Base-by-base conservation (phyloP, 2,113 vertebrate genomes). In the Ibidorhyncha struthersii region DNA sequence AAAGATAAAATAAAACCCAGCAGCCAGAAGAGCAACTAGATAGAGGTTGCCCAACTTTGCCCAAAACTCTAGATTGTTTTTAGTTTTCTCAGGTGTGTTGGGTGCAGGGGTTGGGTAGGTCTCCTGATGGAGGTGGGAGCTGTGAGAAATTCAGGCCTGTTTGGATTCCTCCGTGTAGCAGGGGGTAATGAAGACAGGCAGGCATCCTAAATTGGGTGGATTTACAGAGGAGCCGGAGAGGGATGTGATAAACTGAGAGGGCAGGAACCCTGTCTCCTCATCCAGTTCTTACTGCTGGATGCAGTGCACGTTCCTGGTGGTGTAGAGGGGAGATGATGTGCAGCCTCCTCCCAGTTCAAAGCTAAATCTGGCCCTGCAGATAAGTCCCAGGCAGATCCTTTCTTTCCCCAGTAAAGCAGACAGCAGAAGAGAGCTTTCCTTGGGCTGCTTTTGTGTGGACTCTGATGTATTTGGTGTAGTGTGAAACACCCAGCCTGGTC, bases 231-330 rank as follows among this genome's bases (percentile, higher is more conserved):
- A 65, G 26, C 38, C 83, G 63, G 62, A 80, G 32, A 73, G 63
- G 27, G 21, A 5, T 23, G 9, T n/a, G 56, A n/a, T 12, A 41
- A 72, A 8, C 25, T 63, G 66, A 19, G 30, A 69, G n/a, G 20
- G 65, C 1, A 0, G 25, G 19, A 55, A 10, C 40, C 8, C 30
- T 2, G 2, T 43, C 18, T 80, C 30, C 34, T 74, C 15, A 27
- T 27, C 47, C 17, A 5, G 4, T 74, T 63, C 16, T 53, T 55
- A 5, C 11, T 53, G 27, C 41, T 79, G 61, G 52, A 38, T 69
- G 71, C 9, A 0, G 10, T 20, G 12, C 2, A 2, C 29, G 19
- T n/a, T 12, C 12, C 72, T 20, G 17, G 20, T 45, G 15, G 2
- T 38, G n/a, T 45, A 41, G 25, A 16, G 26, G 25, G 40, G 73